A percentile compares a stretch with the other conserved stretches of the same genome.
These are phyloP conservation scores for Gallinago solitaria DNA, from an alignment of 2,797 vertebrate genomes.

Conservation along the genomic window DNA sequence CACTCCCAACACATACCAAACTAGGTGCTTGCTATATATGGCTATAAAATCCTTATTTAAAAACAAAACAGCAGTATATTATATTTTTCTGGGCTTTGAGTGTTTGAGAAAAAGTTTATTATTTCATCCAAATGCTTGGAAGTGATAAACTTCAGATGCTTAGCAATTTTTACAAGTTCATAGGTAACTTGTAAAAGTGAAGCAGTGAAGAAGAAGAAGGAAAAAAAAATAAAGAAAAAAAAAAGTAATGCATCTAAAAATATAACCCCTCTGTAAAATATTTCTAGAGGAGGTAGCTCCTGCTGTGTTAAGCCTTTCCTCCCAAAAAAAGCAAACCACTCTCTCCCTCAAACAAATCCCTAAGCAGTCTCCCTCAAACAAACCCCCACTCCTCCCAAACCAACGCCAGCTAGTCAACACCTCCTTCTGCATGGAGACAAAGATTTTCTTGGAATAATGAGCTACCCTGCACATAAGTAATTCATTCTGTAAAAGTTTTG, in stretches of 20 bases:
- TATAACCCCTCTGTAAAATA: background rate
- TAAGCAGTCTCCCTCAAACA: background rate
- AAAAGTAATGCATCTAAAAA: background rate
- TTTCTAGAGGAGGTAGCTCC: background rate
- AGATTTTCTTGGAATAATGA: background rate
- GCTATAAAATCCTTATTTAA: background rate
- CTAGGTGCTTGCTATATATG: rapidly evolving
- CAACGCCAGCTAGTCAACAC: background rate
- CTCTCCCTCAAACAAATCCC: rapidly evolving
- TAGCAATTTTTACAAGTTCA: background rate
- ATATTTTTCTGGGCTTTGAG: background rate
- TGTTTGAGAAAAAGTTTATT: background rate
- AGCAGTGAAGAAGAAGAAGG: too few species aligned
- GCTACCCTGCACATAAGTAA: background rate
- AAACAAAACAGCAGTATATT: background rate
- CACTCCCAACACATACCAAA: background rate
- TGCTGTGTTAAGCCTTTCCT: background rate
- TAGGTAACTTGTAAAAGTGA: background rate
- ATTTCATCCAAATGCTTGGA: background rate
- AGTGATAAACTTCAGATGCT: background rate
- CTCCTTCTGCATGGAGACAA: background rate
- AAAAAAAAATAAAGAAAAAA: background rate
- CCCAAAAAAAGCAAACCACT: background rate
- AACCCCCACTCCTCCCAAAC: rapidly evolving
- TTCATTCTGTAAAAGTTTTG: background rate